These are phyloP conservation scores for Colaptes auratus DNA, from an alignment of 2,113 vertebrate species.

Conservation along the genomic window DNA sequence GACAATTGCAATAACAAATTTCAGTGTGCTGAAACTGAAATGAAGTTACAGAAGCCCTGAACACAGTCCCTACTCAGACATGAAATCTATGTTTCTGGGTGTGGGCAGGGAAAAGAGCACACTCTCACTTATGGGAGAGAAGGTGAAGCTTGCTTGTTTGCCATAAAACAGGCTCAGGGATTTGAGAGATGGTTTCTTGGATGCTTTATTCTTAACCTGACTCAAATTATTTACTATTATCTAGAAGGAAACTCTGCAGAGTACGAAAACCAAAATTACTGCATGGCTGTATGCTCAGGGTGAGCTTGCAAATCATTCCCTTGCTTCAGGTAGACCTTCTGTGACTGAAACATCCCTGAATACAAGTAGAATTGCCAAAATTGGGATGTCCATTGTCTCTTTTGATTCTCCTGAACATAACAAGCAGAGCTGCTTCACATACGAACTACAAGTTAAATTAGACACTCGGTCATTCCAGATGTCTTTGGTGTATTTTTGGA, in stretches of 20 bases:
- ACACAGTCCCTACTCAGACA: neutral
- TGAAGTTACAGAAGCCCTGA: neutral
- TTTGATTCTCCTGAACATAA: neutral
- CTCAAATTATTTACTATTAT: neutral
- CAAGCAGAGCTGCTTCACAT: neutral
- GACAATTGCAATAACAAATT: neutral
- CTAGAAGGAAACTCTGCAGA: neutral
- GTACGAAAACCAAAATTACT: neutral
- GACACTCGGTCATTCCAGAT: neutral
- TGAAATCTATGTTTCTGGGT: neutral
- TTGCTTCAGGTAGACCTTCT: neutral
- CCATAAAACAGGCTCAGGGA: neutral
- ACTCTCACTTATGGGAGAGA: neutral
- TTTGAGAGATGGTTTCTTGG: neutral
- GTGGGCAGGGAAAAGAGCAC: neutral
- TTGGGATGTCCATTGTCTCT: neutral
- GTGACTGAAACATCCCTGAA: neutral
- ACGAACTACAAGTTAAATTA: constrained; percentile 36
- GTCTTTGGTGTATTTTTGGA: constrained; percentile 44
- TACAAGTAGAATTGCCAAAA: constrained; percentile 16
- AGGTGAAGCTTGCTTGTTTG: neutral
- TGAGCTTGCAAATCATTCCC: neutral
- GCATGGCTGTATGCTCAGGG: neutral
- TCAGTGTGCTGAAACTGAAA: neutral
- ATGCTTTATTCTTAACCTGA: neutral